Evolutionary conservation across 2,113 vertebrate genomes (phyloP).

Genomic region (Formicarius rufipectus): DNA sequence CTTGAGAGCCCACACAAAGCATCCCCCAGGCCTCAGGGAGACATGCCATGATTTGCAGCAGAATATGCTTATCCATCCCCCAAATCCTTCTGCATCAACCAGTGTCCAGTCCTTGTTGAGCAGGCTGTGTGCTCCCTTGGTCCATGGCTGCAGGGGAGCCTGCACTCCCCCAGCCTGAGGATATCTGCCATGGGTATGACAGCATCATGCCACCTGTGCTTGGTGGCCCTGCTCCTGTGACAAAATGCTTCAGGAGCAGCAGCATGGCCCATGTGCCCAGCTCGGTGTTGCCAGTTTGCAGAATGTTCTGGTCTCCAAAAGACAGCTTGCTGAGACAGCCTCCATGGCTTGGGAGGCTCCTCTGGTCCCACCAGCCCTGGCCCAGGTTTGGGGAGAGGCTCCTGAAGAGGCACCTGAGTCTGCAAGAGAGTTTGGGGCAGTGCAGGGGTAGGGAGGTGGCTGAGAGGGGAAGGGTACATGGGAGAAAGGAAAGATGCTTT

Average conservation of each 20-base stretch:
- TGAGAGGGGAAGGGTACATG: too few species aligned
- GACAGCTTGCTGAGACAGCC: too few species aligned
- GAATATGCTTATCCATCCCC: background rate
- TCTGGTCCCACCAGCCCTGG: too few species aligned
- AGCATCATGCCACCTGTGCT: background rate
- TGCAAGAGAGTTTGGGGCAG: too few species aligned
- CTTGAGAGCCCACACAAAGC: too few species aligned
- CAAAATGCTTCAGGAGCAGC: background rate
- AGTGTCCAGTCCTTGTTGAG: background rate
- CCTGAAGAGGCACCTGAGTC: too few species aligned
- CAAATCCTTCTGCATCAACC: background rate
- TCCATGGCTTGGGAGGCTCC: too few species aligned
- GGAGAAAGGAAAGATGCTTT: too few species aligned
- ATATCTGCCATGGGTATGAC: background rate
- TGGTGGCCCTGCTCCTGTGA: background rate
- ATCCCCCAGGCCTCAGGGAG: background rate
- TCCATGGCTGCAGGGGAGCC: background rate
- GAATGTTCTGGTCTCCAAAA: too few species aligned
- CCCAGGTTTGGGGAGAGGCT: too few species aligned
- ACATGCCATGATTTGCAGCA: background rate
- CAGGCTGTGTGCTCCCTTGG: background rate
- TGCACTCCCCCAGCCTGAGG: background rate
- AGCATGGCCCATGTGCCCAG: background rate
- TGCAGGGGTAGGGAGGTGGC: too few species aligned
- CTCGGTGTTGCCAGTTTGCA: fast-evolving